These are phyloP conservation scores for Falco biarmicus DNA, from an alignment of 2,797 vertebrate species.

Conservation along the genomic window DNA sequence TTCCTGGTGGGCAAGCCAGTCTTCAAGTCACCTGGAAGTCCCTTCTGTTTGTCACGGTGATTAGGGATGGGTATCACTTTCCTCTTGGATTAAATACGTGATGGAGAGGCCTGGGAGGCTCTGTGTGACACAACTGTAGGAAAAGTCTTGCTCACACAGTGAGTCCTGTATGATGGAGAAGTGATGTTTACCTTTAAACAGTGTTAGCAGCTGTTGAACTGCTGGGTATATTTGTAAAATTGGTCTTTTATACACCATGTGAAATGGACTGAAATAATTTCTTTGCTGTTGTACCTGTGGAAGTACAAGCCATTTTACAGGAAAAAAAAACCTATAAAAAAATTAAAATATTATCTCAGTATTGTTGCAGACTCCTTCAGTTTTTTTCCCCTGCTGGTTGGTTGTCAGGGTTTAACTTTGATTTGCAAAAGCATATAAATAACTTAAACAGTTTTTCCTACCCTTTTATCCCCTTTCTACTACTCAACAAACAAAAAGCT, in stretches of 20 bases:
- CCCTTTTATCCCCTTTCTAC: neutral
- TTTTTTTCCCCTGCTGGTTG: conserved; percentile 13
- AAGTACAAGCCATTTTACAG: conserved; percentile 83
- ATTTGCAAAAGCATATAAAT: neutral
- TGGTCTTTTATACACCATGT: conserved; percentile 73
- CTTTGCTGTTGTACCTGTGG: conserved; percentile 79
- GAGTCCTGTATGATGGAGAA: neutral
- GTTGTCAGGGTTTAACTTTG: neutral
- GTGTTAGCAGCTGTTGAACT: conserved; percentile 67
- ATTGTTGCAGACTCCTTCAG: conserved; percentile 58
- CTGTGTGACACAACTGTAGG: rapidly evolving
- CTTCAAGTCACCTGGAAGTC: neutral
- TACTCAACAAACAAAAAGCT: neutral
- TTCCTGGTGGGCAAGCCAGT: neutral
- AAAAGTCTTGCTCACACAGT: neutral
- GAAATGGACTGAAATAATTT: conserved; percentile 69
- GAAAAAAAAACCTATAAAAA: neutral
- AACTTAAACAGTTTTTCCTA: neutral
- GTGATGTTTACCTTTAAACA: conserved; percentile 17
- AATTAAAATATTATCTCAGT: conserved; percentile 75
- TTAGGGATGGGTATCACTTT: neutral
- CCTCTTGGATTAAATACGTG: rapidly evolving
- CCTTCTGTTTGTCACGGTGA: neutral
- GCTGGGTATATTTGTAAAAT: conserved; percentile 75
- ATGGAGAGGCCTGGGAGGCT: neutral